Conservation (phyloP, 2,888 invertebrate species). For the Netelia fuscicornis region DNA sequence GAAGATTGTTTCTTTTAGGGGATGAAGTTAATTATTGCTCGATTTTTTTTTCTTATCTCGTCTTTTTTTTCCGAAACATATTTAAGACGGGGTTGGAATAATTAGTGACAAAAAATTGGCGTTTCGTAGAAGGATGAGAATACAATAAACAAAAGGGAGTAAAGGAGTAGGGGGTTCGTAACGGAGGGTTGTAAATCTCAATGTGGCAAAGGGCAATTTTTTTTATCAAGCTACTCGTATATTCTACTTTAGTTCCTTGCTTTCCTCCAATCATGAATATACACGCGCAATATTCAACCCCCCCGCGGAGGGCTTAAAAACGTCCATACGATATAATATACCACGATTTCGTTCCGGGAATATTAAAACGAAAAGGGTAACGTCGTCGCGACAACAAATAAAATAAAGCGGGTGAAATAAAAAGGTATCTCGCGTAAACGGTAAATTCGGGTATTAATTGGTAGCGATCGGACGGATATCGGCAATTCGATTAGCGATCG, state of each 20-base stretch:
- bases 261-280: constrained; percentile 19
- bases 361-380: constrained; percentile 14
- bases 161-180: not conserved
- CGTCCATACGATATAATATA: constrained; percentile 12
- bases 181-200: constrained; percentile 25
- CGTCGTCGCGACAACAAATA: not conserved
- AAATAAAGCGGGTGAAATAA: constrained; percentile 30
- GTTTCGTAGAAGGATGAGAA: not conserved
- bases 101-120: not conserved
- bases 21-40: no score
- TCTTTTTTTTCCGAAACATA: no score
- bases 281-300: not conserved
- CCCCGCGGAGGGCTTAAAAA: constrained; percentile 1
- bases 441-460: constrained; percentile 63
- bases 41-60: no score
- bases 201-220: constrained; percentile 29
- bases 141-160: not conserved
- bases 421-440: constrained; percentile 21
- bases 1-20: no score
- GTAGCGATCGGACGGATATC: constrained; percentile 52
- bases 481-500: constrained; percentile 63
- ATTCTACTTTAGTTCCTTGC: constrained; percentile 25
- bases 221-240: constrained; percentile 20
- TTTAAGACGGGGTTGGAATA: not conserved
- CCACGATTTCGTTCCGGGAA: constrained; percentile 30